Evolutionary conservation across 2,888 invertebrate genomes (phyloP), one percentile per base, ranked within the genome.

Genomic region (Villa cingulata): DNA sequence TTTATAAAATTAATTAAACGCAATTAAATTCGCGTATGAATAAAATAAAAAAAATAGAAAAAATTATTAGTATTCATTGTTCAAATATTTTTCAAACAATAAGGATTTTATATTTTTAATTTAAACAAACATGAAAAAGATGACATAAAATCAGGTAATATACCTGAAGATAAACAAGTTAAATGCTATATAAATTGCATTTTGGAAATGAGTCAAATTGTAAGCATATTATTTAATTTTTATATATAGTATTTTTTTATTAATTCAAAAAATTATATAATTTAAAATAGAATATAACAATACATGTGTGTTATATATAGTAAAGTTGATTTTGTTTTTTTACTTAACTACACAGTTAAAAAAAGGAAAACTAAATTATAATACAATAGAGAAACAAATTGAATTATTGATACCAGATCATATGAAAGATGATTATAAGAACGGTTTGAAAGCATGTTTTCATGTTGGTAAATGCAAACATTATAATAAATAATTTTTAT

Each of bases 181-280:
- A 68, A 74, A 63, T 77, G 77, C 52, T 77, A 75, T 52, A 65
- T 73, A 45, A 68, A 69, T 51, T 77, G 77, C 53, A 50, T 72
- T 10, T 46, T 75, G 49, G 67, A 67, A 52, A 70, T 70, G 68
- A 71, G 73, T 61, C 75, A 76, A 63, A 57, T 71, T 55, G 76
- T 77, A 61, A 63, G 62, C 59, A 45, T 52, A 46, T 17, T 15
- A n/a, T 37, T n/a, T 16, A 10, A 37, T 37, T 16, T 1, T 32
- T 23, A 23, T 40, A 15, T n/a, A 39, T n/a, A n/a, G n/a, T n/a
- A n/a, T n/a, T n/a, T n/a, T n/a, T n/a, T n/a, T n/a, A n/a, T n/a
- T n/a, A n/a, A n/a, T n/a, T n/a, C n/a, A n/a, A n/a, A n/a, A n/a
- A n/a, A n/a, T n/a, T n/a, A n/a, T n/a, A n/a, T n/a, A n/a, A n/a